Base-by-base conservation (phyloP, 2,888 invertebrate genomes). In the Phorcus lineatus region DNA sequence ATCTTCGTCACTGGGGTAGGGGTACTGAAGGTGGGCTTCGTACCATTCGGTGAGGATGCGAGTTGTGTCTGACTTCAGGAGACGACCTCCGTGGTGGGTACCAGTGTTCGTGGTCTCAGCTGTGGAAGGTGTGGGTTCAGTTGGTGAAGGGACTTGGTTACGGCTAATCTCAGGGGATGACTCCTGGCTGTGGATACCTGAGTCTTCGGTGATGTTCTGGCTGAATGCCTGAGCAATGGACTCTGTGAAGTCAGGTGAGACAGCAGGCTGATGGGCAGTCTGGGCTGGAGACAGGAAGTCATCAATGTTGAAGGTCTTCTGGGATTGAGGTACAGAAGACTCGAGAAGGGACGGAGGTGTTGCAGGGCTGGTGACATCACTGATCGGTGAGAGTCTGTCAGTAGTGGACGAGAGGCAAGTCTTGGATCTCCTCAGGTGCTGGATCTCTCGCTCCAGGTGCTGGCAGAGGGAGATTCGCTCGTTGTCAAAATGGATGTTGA, bases 1-100 rank as follows among this genome's bases (percentile, higher is more conserved):
- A 31, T 88, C 88, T 13, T 86, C 83, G n/a, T 89, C 89, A 9
- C 85, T 84, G 6, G 91, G 91, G 81, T 91, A 91, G 0, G 91
- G 91, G 77, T 91, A 89, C 47, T 87, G 85, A 22, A 89, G 86
- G 82, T 91, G 87, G 19, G 80, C 70, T 17, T 87, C 82, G 77
- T 91, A 91, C 90, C 91, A 91, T 7, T 81, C 78, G 0, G 82
- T 84, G 0, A 90, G 85, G 54, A 88, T 82, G 40, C 81, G 79
- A 0, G 87, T 87, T 9, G 87, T 83, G 6, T 87, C 83, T 3
- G 83, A 79, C 9, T 80, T 86, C 36, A 88, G 77, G 78, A 83
- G 82, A 6, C 83, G 80, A 75, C 77, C 77, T 17, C 47, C 36
- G 0, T 70, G 70, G 40, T 70, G 28, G 4, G 28, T n/a, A 13